These are phyloP conservation scores for Phalangium opilio DNA, from an alignment of 2,888 invertebrate species.

Conservation along the genomic window DNA sequence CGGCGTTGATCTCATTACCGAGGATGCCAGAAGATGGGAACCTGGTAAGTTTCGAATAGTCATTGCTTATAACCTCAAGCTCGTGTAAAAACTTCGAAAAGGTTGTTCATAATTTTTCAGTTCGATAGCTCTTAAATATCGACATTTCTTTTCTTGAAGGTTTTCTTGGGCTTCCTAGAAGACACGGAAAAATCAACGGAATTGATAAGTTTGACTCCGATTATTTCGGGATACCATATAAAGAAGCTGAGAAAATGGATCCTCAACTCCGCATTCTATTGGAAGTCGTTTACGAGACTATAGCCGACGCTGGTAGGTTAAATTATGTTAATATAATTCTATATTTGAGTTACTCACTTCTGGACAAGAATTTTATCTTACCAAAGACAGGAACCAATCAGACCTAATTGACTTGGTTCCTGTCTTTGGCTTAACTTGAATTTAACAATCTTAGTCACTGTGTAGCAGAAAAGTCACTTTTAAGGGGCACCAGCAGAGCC, in stretches of 20 bases:
- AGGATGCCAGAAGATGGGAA: constrained; percentile 77
- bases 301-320: constrained; percentile 59
- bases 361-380: too few relatives aligned
- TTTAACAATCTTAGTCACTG: too few relatives aligned
- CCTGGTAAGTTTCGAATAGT: constrained; percentile 43
- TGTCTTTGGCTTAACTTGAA: too few relatives aligned
- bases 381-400: too few relatives aligned
- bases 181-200: constrained; percentile 53
- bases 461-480: too few relatives aligned
- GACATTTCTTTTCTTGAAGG: constrained; percentile 57
- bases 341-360: too few relatives aligned
- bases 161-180: constrained; percentile 57
- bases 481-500: too few relatives aligned
- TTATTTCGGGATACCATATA: constrained; percentile 78
- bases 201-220: constrained; percentile 66
- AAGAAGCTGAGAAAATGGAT: constrained; percentile 72
- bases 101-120: too few relatives aligned
- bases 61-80: too few relatives aligned
- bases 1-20: constrained; percentile 82
- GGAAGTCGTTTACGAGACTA: constrained; percentile 79
- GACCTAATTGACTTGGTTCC: too few relatives aligned
- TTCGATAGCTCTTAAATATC: too few relatives aligned
- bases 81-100: too few relatives aligned
- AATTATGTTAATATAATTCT: constrained; percentile 77
- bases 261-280: constrained; percentile 76